Evolutionary conservation across 37 sponge, comb jelly and placozoan species (phyloP).

Genomic region (Dysidea cf. avara): DNA sequence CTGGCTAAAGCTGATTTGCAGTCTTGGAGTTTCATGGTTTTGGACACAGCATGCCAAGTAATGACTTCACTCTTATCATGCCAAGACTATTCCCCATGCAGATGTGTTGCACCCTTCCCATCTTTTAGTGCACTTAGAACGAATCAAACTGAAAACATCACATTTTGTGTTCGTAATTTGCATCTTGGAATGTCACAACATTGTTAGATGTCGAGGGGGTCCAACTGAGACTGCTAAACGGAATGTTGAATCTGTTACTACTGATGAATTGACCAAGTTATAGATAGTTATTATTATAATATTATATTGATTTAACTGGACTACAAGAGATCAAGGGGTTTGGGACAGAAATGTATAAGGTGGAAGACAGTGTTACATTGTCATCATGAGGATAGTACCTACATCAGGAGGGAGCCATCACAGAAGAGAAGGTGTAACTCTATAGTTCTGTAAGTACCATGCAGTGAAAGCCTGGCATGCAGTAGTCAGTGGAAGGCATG

Average conservation of each 20-base stretch:
- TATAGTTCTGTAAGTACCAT: constrained; percentile 11
- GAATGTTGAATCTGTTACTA: not conserved
- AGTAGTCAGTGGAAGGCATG: constrained; percentile 26
- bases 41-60: no score
- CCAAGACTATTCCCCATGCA: constrained; percentile 49
- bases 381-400: not conserved
- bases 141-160: no score
- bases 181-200: constrained; percentile 18
- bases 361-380: constrained; percentile 2
- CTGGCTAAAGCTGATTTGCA: no score
- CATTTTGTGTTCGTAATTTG: constrained; percentile 20
- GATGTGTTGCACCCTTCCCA: constrained; percentile 33
- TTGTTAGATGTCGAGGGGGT: constrained; percentile 9
- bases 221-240: constrained; percentile 7
- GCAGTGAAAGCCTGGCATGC: constrained; percentile 18
- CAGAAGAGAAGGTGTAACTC: constrained; percentile 43
- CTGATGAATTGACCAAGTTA: constrained; percentile 5
- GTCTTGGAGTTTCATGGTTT: no score
- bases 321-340: constrained; percentile 20
- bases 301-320: not conserved
- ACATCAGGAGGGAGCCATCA: not conserved
- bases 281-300: not conserved
- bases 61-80: not conserved
- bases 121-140: constrained; percentile 3
- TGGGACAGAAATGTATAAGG: not conserved